Evolutionary conservation across 1,140 invertebrate genomes (phyloP).

Genomic region (Colletes latitarsis): DNA sequence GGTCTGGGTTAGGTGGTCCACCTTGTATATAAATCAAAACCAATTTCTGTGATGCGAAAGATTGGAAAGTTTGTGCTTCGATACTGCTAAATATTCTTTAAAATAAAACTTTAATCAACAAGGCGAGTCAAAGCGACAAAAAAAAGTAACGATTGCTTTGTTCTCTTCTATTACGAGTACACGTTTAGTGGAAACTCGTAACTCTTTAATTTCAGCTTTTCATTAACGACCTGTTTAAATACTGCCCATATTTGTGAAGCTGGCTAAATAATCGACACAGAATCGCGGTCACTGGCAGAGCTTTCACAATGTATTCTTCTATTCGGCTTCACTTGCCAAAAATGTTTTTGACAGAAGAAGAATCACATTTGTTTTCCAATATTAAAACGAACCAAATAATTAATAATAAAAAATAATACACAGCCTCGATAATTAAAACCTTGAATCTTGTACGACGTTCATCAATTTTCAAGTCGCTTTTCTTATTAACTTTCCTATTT

Average conservation of each 20-base stretch:
- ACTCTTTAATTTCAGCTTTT: constrained; percentile 41
- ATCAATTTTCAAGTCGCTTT: no score
- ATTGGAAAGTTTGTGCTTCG: background rate
- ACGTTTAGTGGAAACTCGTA: constrained; percentile 3
- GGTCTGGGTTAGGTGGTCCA: no score
- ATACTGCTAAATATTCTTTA: background rate
- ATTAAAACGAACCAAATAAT: no score
- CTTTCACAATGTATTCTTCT: constrained; percentile 11
- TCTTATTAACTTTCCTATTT: no score
- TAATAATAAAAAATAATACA: no score
- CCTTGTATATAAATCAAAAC: background rate
- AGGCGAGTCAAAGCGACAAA: background rate
- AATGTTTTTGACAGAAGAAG: no score
- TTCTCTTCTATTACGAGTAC: background rate
- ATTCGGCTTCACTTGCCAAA: background rate
- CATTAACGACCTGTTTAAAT: constrained; percentile 25
- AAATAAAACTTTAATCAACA: background rate
- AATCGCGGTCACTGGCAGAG: background rate
- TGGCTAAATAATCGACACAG: constrained; percentile 6
- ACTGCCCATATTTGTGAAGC: constrained; percentile 1
- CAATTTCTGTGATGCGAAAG: no score
- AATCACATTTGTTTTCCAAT: no score
- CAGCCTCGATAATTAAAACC: no score
- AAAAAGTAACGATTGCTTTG: background rate
- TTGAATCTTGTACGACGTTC: no score